Evolutionary conservation across 2,797 vertebrate genomes (phyloP), one percentile per base, ranked within the genome.

Genomic region (Pelochelys cantorii): DNA sequence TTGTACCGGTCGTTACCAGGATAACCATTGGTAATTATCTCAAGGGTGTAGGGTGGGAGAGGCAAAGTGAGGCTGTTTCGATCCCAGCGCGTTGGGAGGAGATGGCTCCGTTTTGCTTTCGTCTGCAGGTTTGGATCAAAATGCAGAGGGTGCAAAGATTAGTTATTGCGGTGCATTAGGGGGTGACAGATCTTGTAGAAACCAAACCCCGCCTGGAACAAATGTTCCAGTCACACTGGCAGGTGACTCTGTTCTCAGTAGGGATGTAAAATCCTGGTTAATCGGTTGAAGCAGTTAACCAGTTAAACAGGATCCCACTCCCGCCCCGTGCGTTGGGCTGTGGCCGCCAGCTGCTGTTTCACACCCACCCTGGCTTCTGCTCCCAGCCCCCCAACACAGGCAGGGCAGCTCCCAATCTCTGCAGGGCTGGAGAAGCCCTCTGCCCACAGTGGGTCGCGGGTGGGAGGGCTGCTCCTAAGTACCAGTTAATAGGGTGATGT

Each of bases 181-280:
- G 3, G 77, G 79, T 20, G 20, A 31, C 31, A 27, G 37, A n/a
- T 71, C 86, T n/a, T 59, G 48, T 20, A 89, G 87, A 79, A 53
- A 75, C 56, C 5, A 2, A 0, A 57, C 27, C 68, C 42, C 75
- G 71, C 88, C 34, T 82, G 60, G 82, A 85, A 78, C 4, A 27
- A 62, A 20, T 0, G 3, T 54, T 79, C 23, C 74, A 0, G 0
- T 11, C 85, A 84, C 0, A 0, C 27, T 74, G 29, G 60, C 17
- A 65, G 60, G 17, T 75, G 81, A 74, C 29, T 27, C 0, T 6
- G 5, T 42, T 42, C 42, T 42, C 42, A 42, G 7, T 42, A 42
- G 42, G 42, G 42, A 42, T 42, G 42, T 42, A 42, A 42, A 42
- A 42, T 42, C 42, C 42, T 6, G 5, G 42, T 42, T 42, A 5